These are phyloP conservation scores for Gallinago jamesoni DNA, from an alignment of 2,113 vertebrate species.

Conservation along the genomic window DNA sequence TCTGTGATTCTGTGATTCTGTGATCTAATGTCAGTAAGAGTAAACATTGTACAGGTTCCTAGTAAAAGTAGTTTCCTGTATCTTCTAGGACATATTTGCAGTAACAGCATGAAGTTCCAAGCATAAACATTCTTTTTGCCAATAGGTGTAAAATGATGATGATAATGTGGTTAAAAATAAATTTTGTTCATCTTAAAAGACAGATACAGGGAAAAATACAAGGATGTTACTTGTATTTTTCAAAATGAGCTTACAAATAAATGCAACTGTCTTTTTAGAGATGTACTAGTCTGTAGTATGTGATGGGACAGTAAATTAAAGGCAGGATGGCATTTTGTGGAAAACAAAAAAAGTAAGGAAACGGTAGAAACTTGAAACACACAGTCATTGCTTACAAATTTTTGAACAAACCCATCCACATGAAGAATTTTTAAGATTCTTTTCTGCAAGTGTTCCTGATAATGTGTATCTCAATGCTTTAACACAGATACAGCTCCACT, in stretches of 20 bases:
- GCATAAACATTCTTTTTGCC: background rate
- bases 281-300: background rate
- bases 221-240: background rate
- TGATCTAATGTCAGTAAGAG: background rate
- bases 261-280: background rate
- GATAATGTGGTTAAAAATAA: background rate
- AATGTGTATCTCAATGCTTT: background rate
- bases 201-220: background rate
- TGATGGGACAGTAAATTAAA: background rate
- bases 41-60: background rate
- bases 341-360: background rate
- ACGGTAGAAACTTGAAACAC: background rate
- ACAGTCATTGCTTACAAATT: background rate
- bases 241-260: background rate
- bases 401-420: background rate
- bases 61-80: background rate
- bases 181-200: background rate
- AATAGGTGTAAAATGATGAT: background rate
- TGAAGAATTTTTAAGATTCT: background rate
- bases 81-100: background rate
- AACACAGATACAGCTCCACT: conserved; percentile 78
- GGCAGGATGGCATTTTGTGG: background rate
- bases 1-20: no score
- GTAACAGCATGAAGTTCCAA: background rate
- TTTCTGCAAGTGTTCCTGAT: background rate